Conservation (phyloP, 2,797 vertebrate species). For the Poecile montanus region DNA sequence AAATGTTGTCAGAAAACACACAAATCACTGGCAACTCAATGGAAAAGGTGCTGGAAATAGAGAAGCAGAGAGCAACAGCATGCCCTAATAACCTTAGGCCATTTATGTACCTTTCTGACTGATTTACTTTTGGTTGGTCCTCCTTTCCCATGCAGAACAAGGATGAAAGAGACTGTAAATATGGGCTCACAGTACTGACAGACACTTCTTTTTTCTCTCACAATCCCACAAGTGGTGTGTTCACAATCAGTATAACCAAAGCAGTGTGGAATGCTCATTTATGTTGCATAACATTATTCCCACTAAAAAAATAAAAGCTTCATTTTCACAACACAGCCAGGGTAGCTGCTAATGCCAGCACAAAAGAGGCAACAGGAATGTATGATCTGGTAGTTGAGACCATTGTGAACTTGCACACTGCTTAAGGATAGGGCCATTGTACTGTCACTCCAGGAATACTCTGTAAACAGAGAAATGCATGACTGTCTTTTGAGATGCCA, state of each 20-base stretch:
- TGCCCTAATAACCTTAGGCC: background rate
- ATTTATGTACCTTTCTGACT: background rate
- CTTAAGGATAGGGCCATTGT: background rate
- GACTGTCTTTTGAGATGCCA: background rate
- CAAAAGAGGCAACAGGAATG: slow-evolving; percentile 12
- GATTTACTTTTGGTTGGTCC: background rate
- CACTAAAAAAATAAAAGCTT: background rate
- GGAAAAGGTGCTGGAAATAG: background rate
- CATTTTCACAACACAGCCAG: background rate
- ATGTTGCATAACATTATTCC: background rate
- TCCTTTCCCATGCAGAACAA: background rate
- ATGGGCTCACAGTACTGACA: background rate
- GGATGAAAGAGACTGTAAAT: background rate
- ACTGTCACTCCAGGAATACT: background rate
- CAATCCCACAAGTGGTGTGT: background rate
- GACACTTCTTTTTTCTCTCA: background rate
- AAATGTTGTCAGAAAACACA: background rate
- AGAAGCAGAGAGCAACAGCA: background rate
- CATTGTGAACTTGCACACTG: background rate
- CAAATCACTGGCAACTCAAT: background rate
- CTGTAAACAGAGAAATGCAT: slow-evolving; percentile 12
- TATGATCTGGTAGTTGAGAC: background rate
- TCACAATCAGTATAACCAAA: background rate
- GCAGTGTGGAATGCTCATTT: background rate
- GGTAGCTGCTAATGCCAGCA: background rate